Percentiles rank a stretch among this genome's conserved stretches.
Evolutionary conservation across 2,113 vertebrate genomes (phyloP).

Genomic region (Cyanoliseus patagonus): DNA sequence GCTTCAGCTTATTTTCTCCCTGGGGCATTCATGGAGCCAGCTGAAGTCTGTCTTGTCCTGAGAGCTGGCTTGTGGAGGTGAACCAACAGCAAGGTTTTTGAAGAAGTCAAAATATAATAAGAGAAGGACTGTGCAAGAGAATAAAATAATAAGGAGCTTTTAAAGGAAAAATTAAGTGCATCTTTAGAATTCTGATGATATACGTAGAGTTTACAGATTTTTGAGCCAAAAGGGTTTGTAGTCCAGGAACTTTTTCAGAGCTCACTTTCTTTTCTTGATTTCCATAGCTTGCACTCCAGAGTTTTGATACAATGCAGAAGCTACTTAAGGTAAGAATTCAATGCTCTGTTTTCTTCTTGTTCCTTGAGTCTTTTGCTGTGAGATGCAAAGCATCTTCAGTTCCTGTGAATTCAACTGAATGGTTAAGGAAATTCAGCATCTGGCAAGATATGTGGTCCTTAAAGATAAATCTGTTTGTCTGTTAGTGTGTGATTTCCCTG

Average conservation of each 20-base stretch:
- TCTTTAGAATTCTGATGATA: background rate
- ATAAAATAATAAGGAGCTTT: background rate
- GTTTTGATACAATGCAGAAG: slow-evolving; percentile 90
- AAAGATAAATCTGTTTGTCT: slow-evolving; percentile 4
- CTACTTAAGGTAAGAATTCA: slow-evolving; percentile 83
- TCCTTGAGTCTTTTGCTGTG: background rate
- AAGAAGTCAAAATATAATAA: background rate
- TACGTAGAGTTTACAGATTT: background rate
- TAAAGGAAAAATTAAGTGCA: background rate
- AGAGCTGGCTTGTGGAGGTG: background rate
- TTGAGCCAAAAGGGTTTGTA: background rate
- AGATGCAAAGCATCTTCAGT: background rate
- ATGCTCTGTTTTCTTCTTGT: background rate
- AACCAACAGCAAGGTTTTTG: slow-evolving; percentile 44
- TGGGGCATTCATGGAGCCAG: background rate
- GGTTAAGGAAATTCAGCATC: background rate
- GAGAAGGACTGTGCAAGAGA: background rate
- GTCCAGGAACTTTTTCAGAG: background rate
- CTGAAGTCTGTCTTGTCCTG: background rate
- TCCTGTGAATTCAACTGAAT: background rate
- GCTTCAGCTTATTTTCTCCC: background rate
- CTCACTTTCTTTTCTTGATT: background rate
- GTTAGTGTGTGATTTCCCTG: background rate
- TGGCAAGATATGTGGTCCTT: background rate
- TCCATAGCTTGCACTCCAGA: slow-evolving; percentile 89